Evolutionary conservation across 1,140 invertebrate genomes (phyloP), one percentile per base, ranked within the genome.

Genomic region (Hesperophylax magnus): DNA sequence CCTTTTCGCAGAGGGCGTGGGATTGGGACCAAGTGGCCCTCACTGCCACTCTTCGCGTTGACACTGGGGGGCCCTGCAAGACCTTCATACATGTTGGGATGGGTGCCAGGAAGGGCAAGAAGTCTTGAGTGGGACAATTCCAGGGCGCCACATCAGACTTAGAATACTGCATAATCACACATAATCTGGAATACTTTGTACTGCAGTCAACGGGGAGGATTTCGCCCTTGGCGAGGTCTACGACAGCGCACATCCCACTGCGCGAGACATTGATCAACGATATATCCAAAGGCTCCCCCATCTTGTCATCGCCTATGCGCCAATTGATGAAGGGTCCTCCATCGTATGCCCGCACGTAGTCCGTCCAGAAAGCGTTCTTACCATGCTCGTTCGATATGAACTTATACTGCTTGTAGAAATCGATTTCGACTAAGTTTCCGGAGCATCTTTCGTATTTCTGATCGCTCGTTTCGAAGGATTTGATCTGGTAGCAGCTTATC

Each of bases 1-100:
- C 85, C 67, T 85, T 88, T 5, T 80, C 80, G 79, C 89, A 91
- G 34, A 88, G 65, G 0, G 86, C 82, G 34, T 86, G 82, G 14
- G 88, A 86, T 39, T 89, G 88, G 15, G 71, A 82, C 88, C 88
- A 89, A 1, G 85, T 90, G 0, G 88, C 89, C 77, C 88, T 86
- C 0, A 89, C 85, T 11, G 85, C 77, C 0, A 86, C 86, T 3
- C 86, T 87, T 0, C 85, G 84, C 0, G 86, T 82, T 1, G 85
- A 86, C 0, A 82, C 83, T 18, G 86, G 77, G 17, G 82, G 78
- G 0, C 81, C 82, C 52, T 87, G 79, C 47, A 77, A 54, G 5
- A 34, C 47, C n/a, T 31, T 67, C 56, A 84, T 60, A 77, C 89
- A 90, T 0, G 88, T 86, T 5, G 88, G 81, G 9, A 83, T 83